Evolutionary conservation across 1,140 invertebrate species (phyloP).

Genomic region (Lasioglossum albipes): DNA sequence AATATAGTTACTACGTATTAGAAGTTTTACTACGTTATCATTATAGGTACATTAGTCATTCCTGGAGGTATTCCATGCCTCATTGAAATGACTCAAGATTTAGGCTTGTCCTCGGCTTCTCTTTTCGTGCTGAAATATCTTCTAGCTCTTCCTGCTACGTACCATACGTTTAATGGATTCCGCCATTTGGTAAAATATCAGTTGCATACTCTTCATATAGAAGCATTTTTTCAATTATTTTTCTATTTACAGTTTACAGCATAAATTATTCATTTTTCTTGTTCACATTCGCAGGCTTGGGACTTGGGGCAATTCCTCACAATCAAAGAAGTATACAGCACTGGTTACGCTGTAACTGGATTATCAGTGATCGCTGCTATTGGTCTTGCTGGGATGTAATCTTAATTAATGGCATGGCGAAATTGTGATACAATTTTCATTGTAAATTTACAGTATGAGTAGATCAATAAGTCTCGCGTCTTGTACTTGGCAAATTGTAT

Average conservation of each 20-base stretch:
- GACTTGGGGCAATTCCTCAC: constrained; percentile 85
- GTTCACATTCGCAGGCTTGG: constrained; percentile 80
- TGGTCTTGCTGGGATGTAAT: constrained; percentile 67
- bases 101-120: constrained; percentile 64
- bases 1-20: too few species aligned
- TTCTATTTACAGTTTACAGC: too few species aligned
- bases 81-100: constrained; percentile 61
- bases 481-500: constrained; percentile 28
- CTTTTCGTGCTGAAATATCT: constrained; percentile 71
- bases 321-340: constrained; percentile 86
- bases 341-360: constrained; percentile 84
- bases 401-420: constrained; percentile 8
- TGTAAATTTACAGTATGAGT: constrained; percentile 50
- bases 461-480: constrained; percentile 18
- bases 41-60: constrained; percentile 69
- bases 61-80: constrained; percentile 73
- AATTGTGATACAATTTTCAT: constrained; percentile 16
- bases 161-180: constrained; percentile 86
- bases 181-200: constrained; percentile 82
- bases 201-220: too few species aligned
- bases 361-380: constrained; percentile 71
- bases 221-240: neutral
- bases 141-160: constrained; percentile 84
- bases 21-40: too few species aligned
- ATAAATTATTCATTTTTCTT: neutral